Evolutionary conservation across 53 echinoderm and acorn worm genomes (phyloP).

Genomic region (Luidia sarsii): DNA sequence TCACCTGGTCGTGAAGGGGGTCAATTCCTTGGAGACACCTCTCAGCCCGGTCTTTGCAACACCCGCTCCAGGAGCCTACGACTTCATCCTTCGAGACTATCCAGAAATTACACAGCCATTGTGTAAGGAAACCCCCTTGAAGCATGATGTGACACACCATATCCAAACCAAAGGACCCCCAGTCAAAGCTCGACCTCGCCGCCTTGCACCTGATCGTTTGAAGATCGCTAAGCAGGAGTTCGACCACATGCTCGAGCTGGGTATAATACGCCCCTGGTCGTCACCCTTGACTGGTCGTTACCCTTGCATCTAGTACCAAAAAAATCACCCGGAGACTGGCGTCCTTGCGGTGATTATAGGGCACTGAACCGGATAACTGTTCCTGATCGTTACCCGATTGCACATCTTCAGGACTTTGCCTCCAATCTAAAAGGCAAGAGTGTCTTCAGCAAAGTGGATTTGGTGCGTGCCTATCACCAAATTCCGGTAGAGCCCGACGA

Average conservation of each 20-base stretch:
- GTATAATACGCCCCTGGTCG: conserved; percentile 39
- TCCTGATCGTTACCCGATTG: conserved; percentile 44
- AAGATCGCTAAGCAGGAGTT: conserved; percentile 55
- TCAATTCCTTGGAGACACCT: not conserved
- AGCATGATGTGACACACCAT: conserved; percentile 60
- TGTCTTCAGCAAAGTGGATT: not conserved
- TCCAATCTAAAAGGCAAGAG: not conserved
- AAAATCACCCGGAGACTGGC: conserved; percentile 47
- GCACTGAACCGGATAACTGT: conserved; percentile 22
- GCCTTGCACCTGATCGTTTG: conserved; percentile 35
- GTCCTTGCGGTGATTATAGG: conserved; percentile 46
- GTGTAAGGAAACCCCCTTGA: not conserved
- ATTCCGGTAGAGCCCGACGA: not conserved
- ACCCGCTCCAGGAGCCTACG: not conserved
- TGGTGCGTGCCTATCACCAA: not conserved
- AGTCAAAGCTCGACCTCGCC: conserved; percentile 51
- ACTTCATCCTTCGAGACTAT: not conserved
- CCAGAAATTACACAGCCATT: not conserved
- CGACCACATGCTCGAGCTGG: conserved; percentile 59
- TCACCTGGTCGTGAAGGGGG: not conserved
- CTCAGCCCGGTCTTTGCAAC: not conserved
- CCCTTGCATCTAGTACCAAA: conserved; percentile 57
- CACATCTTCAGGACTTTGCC: conserved; percentile 33
- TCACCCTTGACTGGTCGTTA: conserved; percentile 46
- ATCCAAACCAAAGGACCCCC: conserved; percentile 53